Evolutionary conservation across 2,797 vertebrate genomes (phyloP), one percentile per base, ranked within the genome.

Genomic region (Syndactyla subalaris): DNA sequence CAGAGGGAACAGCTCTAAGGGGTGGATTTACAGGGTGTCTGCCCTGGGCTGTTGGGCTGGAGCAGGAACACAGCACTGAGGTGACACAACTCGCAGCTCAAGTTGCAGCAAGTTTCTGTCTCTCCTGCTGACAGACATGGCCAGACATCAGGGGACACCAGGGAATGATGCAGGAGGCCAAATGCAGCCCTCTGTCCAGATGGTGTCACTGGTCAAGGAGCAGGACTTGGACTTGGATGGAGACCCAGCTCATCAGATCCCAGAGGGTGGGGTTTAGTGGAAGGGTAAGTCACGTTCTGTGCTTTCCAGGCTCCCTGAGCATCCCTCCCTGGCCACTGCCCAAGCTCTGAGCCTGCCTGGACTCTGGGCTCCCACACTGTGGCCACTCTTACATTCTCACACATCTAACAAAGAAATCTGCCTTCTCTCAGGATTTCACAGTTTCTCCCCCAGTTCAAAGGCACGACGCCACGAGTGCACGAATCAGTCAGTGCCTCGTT

Each of bases 401-500:
- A 67, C 41, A 36, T 48, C 19, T 10, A 20, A 90, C n/a, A 91
- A 83, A 72, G 19, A 49, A 73, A 79, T 85, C 83, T 79, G 67
- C 83, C 71, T 62, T 30, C 80, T 70, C 85, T 45, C 30, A 48
- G 71, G 45, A 34, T 68, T 90, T 79, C 80, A 79, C 48, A 9
- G 74, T 45, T 80, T 83, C 77, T 80, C 57, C 52, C 80, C 89
- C 38, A 74, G 81, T 54, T 85, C 84, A 94, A 92, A 86, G 1
- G 12, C 61, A 63, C 76, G 49, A 61, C 27, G 83, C 55, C 61
- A 52, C 5, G 30, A 43, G 23, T 1, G 30, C 59, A 52, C 83
- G 83, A 92, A 94, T 94, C 95, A 85, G 62, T 79, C 61, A 29
- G 65, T 17, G 49, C 49, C 59, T 78, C 65, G 38, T 84, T 96